Base-by-base conservation (phyloP, 2,888 invertebrate genomes). In the Syrista parreyssii region DNA sequence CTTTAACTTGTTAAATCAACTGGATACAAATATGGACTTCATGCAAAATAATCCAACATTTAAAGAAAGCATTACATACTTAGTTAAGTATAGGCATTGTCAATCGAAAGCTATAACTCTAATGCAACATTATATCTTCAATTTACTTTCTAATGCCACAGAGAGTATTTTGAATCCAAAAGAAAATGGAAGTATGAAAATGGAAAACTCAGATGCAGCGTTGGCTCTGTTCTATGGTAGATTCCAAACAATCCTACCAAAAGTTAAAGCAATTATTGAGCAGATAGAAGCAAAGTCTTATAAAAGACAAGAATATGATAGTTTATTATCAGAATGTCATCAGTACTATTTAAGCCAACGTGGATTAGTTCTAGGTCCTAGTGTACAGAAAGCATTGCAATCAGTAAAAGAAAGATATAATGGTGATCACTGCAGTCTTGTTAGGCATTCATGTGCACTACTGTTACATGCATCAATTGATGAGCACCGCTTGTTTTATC, bases 401-500 rank as follows among this genome's bases (percentile, higher is more conserved):
- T 86, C 88, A 0, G 88, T 91, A 3, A 89, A 89, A 77, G 89
- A 89, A 0, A 94, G 94, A 75, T 94, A 94, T 88, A 93, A 94
- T 80, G 94, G 93, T 11, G 97, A 97, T 90, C 95, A 96, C 85
- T 98, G 98, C 92, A 94, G 97, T 34, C 92, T 97, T 74, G 95
- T 97, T 82, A 93, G 99, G 69, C 96, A 97, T 84, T 96, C 98
- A 0, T 98, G 98, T 91, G 95, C 97, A 12, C 96, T 99, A 89
- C 93, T 98, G 68, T 95, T 99, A 68, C 97, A 98, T 90, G 96
- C 99, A 0, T 98, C 98, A 83, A 95, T 98, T 85, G 99, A 99
- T 92, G 99, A 99, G 91, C 95, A 97, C 86, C 95, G 97, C 82
- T 93, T 99, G 4, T 99, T 96, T 91, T 94, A 95, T 82, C 98